phyloP scores from a whole-genome alignment of 2,113 vertebrate genomes.

The Nannospalax galili region DNA sequence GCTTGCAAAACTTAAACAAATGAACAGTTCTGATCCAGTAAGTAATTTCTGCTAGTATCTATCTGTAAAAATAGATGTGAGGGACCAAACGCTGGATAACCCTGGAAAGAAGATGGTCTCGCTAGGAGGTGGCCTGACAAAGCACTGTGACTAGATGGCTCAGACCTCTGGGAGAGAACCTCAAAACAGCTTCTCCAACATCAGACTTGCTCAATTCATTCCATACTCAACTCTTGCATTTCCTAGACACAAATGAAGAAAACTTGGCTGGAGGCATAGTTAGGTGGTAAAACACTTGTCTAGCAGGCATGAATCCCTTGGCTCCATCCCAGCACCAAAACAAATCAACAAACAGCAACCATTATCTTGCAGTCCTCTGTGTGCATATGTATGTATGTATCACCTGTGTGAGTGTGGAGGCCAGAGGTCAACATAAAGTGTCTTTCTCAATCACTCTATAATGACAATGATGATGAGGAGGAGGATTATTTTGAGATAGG shows the following conservation, averaged over 20 bases:
- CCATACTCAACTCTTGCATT: not conserved
- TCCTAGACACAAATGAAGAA: not conserved
- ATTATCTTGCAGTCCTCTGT: not conserved
- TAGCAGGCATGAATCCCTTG: not conserved
- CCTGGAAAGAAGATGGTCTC: not conserved
- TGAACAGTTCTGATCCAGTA: not conserved
- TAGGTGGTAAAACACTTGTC: not conserved
- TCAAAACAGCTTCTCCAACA: not conserved
- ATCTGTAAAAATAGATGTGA: not conserved
- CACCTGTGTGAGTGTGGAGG: too few species aligned
- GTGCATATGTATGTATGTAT: not conserved
- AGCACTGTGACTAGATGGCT: not conserved
- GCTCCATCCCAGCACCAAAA: not conserved
- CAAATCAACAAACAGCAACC: not conserved
- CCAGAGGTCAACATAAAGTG: not conserved
- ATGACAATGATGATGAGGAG: too few species aligned
- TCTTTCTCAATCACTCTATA: too few species aligned
- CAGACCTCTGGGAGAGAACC: not conserved
- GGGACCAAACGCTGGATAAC: not conserved
- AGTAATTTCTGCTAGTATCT: not conserved
- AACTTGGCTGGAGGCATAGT: not conserved
- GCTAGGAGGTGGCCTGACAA: not conserved
- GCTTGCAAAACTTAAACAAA: not conserved
- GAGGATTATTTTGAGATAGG: too few species aligned
- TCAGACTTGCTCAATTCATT: not conserved